A percentile compares a stretch with the other conserved stretches of the same genome.
phyloP scores from a whole-genome alignment of 92 coral and sea anemone species.

The Heteractis magnifica region DNA sequence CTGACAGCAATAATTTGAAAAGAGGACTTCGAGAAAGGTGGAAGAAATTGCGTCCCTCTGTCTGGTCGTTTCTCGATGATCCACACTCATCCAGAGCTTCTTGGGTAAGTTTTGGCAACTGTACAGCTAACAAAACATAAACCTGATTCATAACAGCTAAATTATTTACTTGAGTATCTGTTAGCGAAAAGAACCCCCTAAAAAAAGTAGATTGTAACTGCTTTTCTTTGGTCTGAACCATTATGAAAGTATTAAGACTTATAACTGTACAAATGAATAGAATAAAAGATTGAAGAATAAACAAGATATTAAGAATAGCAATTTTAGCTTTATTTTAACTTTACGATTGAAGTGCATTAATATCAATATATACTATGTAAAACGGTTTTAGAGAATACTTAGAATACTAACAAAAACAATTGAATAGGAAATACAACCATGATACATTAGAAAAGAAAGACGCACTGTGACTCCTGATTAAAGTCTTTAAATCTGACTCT shows the following conservation, averaged over 20 bases:
- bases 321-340: background rate
- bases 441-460: background rate
- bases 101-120: constrained; percentile 61
- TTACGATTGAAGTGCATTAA: background rate
- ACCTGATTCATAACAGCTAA: background rate
- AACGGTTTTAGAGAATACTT: background rate
- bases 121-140: background rate
- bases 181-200: background rate
- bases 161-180: background rate
- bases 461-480: background rate
- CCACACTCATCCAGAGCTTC: constrained; percentile 83
- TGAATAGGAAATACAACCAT: background rate
- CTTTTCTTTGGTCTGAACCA: too few species aligned
- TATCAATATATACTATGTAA: background rate
- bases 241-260: too few species aligned
- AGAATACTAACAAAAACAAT: background rate
- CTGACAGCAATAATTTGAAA: constrained; percentile 29
- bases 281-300: background rate
- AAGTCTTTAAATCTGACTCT: background rate
- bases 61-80: constrained; percentile 87
- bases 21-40: constrained; percentile 44
- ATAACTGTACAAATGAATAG: too few species aligned
- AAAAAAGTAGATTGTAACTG: too few species aligned
- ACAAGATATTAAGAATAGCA: background rate
- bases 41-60: constrained; percentile 60